A percentile compares a stretch with the other conserved stretches of the same genome.
Conservation (phyloP, 2,888 invertebrate species). For the Iselma pallidipennis region DNA sequence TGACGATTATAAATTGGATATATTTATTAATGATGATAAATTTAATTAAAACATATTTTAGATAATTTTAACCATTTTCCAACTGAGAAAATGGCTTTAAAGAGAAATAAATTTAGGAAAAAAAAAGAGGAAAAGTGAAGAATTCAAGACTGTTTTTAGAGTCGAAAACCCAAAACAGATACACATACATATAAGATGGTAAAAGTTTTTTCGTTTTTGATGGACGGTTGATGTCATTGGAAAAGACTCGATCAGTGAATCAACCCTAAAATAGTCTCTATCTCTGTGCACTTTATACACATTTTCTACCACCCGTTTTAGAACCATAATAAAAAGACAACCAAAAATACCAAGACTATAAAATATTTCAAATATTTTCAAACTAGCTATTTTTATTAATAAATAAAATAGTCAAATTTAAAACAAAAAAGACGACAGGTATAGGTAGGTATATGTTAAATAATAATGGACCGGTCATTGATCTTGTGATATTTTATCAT, state of each 20-base stretch:
- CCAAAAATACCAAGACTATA: neutral
- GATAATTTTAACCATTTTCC: neutral
- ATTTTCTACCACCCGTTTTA: neutral
- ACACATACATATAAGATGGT: neutral
- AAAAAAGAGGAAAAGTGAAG: neutral
- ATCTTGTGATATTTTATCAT: too few species aligned
- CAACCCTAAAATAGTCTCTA: slow-evolving; percentile 47
- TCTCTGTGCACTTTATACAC: too few species aligned
- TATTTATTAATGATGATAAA: neutral
- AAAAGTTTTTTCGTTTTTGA: slow-evolving; percentile 27
- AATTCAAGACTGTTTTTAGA: neutral
- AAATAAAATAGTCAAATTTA: neutral
- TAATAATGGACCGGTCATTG: neutral
- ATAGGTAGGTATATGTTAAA: too few species aligned
- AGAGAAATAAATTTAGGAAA: neutral
- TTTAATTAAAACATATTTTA: neutral
- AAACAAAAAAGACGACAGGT: neutral
- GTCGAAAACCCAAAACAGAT: neutral
- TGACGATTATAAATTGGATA: neutral
- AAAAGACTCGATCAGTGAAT: slow-evolving; percentile 44
- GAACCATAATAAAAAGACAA: neutral
- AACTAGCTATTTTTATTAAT: neutral
- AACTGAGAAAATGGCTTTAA: neutral
- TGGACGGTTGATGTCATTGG: slow-evolving; percentile 43
- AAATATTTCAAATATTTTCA: neutral